These are phyloP conservation scores for Danionella dracula DNA, from an alignment of 2,797 vertebrate genomes.

Conservation along the genomic window DNA sequence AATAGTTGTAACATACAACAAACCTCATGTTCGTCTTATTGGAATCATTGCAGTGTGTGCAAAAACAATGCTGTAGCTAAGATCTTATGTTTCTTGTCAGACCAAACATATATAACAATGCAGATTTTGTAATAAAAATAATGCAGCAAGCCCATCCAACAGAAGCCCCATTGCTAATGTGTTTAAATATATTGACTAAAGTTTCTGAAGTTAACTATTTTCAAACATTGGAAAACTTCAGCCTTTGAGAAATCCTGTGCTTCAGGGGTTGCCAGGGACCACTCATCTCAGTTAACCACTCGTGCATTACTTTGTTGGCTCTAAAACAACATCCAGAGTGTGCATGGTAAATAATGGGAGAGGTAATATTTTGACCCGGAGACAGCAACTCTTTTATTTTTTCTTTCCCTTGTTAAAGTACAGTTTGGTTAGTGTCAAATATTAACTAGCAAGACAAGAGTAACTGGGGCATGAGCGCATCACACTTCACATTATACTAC, in stretches of 20 bases:
- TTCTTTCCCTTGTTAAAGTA: slow-evolving; percentile 30
- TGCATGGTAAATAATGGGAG: slow-evolving; percentile 63
- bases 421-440: slow-evolving; percentile 64
- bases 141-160: too few relatives aligned
- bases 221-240: not conserved
- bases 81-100: too few relatives aligned
- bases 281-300: slow-evolving; percentile 51
- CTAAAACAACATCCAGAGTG: slow-evolving; percentile 60
- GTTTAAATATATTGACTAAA: too few relatives aligned
- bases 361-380: slow-evolving; percentile 58
- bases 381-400: slow-evolving; percentile 46
- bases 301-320: slow-evolving; percentile 44
- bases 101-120: too few relatives aligned
- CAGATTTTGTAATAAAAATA: too few relatives aligned
- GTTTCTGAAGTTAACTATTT: too few relatives aligned
- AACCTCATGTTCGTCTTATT: too few relatives aligned
- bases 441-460: slow-evolving; percentile 56
- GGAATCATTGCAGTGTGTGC: too few relatives aligned
- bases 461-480: slow-evolving; percentile 40
- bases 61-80: too few relatives aligned
- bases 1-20: too few relatives aligned
- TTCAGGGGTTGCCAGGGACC: slow-evolving; percentile 41
- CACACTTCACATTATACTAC: slow-evolving; percentile 27
- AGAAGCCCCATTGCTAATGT: too few relatives aligned
- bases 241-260: not conserved